phyloP scores from a whole-genome alignment of 2,113 vertebrate species.

The Ahaetulla prasina region DNA sequence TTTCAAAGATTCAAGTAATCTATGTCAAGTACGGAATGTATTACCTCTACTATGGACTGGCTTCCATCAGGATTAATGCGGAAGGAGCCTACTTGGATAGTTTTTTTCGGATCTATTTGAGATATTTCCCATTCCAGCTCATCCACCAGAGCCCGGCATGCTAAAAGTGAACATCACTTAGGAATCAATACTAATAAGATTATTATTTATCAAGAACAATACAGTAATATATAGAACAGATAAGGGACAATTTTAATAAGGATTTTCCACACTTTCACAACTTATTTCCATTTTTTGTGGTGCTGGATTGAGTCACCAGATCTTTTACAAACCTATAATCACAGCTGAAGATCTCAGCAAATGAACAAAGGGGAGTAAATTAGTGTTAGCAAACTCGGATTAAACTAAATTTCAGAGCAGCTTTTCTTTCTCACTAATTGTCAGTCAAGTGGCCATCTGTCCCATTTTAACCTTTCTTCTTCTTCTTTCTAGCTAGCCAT shows the following conservation, averaged over 20 bases:
- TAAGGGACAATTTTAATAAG: not conserved
- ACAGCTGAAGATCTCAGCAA: not conserved
- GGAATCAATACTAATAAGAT: accelerated
- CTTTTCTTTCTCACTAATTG: not conserved
- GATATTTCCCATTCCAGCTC: constrained; percentile 95
- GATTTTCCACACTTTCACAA: not conserved
- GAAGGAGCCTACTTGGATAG: constrained; percentile 92
- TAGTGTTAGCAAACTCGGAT: not conserved
- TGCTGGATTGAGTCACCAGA: not conserved
- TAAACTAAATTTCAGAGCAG: not conserved
- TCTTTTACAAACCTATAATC: not conserved
- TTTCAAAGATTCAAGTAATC: not conserved
- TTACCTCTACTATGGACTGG: constrained; percentile 91
- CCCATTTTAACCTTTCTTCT: not conserved
- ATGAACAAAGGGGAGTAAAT: not conserved
- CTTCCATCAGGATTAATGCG: constrained; percentile 94
- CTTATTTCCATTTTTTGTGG: not conserved
- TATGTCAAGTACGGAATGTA: not conserved
- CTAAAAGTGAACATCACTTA: constrained; percentile 54
- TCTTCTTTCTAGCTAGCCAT: not conserved
- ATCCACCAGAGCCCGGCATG: constrained; percentile 91
- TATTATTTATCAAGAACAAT: not conserved
- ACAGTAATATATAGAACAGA: not conserved
- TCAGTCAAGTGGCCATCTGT: not conserved
- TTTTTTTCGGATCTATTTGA: constrained; percentile 89